Percentiles rank a stretch among this genome's conserved stretches.
Evolutionary conservation across 2,113 vertebrate genomes (phyloP).

Genomic region (Crotalus viridis): DNA sequence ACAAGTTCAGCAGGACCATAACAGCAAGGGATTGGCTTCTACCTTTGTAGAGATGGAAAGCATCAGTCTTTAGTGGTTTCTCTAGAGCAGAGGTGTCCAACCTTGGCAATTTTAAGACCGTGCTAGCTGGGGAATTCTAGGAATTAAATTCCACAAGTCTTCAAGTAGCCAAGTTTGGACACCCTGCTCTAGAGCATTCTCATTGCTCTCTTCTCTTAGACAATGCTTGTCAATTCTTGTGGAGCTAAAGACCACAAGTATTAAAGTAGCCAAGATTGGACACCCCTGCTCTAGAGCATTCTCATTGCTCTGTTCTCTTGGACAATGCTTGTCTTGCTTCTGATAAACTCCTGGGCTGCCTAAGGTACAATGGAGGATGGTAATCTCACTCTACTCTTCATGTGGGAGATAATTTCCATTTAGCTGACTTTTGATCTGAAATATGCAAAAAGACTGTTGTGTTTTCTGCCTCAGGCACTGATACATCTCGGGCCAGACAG

Average conservation of each 20-base stretch:
- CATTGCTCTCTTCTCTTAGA: no score
- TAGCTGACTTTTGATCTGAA: neutral
- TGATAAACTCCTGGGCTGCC: neutral
- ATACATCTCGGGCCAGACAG: neutral
- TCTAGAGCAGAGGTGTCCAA: neutral
- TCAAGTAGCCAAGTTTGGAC: no score
- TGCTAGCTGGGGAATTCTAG: neutral
- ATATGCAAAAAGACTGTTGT: neutral
- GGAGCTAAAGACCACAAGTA: no score
- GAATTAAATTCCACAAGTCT: neutral
- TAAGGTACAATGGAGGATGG: neutral
- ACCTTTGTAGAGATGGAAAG: neutral
- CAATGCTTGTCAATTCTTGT: no score
- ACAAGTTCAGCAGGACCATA: neutral
- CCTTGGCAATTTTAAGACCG: neutral
- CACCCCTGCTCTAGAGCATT: neutral
- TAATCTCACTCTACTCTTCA: neutral
- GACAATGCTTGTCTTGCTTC: neutral
- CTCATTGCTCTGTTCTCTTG: neutral
- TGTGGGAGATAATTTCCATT: neutral
- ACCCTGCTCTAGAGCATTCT: no score
- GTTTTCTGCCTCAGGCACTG: neutral
- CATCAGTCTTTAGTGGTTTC: neutral
- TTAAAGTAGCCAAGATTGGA: neutral
- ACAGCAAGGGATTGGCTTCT: neutral